These are phyloP conservation scores for Nemotelus pantherinus DNA, from an alignment of 2,888 invertebrate species.

Conservation along the genomic window DNA sequence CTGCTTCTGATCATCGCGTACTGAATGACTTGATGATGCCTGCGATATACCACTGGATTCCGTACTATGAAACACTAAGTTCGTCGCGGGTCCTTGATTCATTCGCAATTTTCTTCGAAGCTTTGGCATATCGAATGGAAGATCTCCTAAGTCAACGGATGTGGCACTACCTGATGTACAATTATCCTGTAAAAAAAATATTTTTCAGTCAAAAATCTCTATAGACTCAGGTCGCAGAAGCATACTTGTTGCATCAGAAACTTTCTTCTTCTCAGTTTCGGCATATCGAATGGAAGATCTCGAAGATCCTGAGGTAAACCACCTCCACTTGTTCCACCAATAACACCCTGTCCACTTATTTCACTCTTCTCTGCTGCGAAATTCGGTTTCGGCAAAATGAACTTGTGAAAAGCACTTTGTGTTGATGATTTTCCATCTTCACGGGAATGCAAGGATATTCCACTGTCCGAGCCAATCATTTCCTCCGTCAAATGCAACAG, in stretches of 20 bases:
- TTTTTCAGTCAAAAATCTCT: neutral
- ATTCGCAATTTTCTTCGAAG: slow-evolving; percentile 79
- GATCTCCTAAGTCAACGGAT: slow-evolving; percentile 80
- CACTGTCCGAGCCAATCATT: slow-evolving; percentile 87
- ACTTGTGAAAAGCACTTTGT: slow-evolving; percentile 69
- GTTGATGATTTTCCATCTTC: slow-evolving; percentile 77
- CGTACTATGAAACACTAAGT: slow-evolving; percentile 66
- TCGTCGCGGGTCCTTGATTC: slow-evolving; percentile 60
- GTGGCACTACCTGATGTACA: slow-evolving; percentile 79
- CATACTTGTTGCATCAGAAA: slow-evolving; percentile 71
- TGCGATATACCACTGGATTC: slow-evolving; percentile 80
- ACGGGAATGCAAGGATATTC: slow-evolving; percentile 85
- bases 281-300: slow-evolving; percentile 90
- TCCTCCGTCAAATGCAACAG: slow-evolving; percentile 68
- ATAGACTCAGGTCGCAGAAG: neutral
- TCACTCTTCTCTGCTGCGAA: slow-evolving; percentile 63
- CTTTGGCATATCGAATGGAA: slow-evolving; percentile 94
- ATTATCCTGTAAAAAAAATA: slow-evolving; percentile 56
- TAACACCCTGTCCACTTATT: slow-evolving; percentile 61
- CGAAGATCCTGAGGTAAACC: slow-evolving; percentile 75
- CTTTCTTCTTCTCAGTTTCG: slow-evolving; percentile 79
- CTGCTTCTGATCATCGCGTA: slow-evolving; percentile 74
- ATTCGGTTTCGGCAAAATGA: slow-evolving; percentile 66
- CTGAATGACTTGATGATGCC: slow-evolving; percentile 84
- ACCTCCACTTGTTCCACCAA: slow-evolving; percentile 62